Evolutionary conservation across 2,113 vertebrate genomes (phyloP), one percentile per base, ranked within the genome.

Genomic region (Spea bombifrons): DNA sequence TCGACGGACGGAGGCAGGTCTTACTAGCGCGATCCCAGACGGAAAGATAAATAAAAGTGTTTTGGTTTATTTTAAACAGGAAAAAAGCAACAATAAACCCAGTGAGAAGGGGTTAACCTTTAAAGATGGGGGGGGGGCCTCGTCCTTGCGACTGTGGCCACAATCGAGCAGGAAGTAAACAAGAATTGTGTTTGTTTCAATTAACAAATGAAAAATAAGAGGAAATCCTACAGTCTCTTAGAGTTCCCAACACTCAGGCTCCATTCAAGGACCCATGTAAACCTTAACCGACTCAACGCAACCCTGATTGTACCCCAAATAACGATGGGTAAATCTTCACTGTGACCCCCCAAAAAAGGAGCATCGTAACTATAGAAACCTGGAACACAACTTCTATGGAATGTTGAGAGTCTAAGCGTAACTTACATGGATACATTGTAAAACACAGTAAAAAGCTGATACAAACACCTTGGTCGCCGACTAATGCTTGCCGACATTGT

Each of bases 101-200:
- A 4, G 87, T 3, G 0, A 0, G 0, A 81, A 85, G 78, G 87
- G 64, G 90, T 91, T 92, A 92, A 90, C 15, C 61, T 3, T 4
- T 17, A 47, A 6, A 59, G 83, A 61, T 16, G 65, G n/a, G 50
- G 49, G 49, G 49, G 61, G 9, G 43, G 17, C 79, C 81, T 75
- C 75, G 86, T 81, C 82, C 83, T 84, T 81, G 82, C 83, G 85
- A 85, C 81, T 72, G 76, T 75, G 66, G 84, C 81, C 70, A 87
- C 89, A 89, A 87, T 87, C 74, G 61, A 82, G 86, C 90, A 90
- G 91, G 92, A 93, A 92, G 87, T 88, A 90, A 92, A 92, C 91
- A 92, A 87, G 88, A 88, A 84, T 83, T 68, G 12, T 84, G 83
- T 83, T 87, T 88, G 89, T 88, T 90, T 90, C 86, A 86, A 85